These are phyloP conservation scores for Bhutanitis thaidina DNA, from an alignment of 2,888 invertebrate species.

Conservation along the genomic window DNA sequence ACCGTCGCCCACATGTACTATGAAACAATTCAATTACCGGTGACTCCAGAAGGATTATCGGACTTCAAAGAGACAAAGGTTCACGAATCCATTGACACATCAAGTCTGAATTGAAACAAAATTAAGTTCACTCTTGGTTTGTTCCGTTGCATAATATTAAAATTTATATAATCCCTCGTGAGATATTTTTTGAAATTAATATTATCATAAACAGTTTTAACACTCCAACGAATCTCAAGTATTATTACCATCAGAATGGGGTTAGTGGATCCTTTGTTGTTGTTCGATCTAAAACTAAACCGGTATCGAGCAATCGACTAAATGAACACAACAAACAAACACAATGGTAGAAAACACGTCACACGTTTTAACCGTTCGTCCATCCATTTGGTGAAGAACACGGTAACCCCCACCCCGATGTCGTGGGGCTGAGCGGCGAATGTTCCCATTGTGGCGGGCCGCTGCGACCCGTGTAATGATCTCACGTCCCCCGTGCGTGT, in stretches of 20 bases:
- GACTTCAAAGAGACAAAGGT: too few relatives aligned
- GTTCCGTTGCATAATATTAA: conserved; percentile 4
- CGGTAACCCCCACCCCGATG: conserved; percentile 29
- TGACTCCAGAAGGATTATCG: too few relatives aligned
- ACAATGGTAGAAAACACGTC: conserved; percentile 37
- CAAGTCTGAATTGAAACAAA: too few relatives aligned
- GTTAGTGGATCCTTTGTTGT: conserved; percentile 39
- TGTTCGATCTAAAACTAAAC: conserved; percentile 40
- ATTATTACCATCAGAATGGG: conserved; percentile 32
- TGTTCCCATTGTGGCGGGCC: conserved; percentile 50
- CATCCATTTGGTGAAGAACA: conserved; percentile 37
- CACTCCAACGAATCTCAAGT: conserved; percentile 40
- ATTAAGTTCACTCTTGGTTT: neutral
- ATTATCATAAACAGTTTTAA: conserved; percentile 30
- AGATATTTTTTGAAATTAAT: conserved; percentile 19
- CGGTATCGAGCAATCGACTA: conserved; percentile 32
- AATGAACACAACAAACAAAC: conserved; percentile 26
- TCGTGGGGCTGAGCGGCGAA: conserved; percentile 30
- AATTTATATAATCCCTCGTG: conserved; percentile 5
- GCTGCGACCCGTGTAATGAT: conserved; percentile 68
- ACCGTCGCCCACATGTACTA: too few relatives aligned
- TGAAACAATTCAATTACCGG: too few relatives aligned
- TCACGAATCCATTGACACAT: too few relatives aligned
- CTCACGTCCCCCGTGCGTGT: conserved; percentile 77
- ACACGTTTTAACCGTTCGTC: conserved; percentile 52